Percentiles rank a stretch among this genome's conserved stretches.
Conservation (phyloP, 2,888 invertebrate species). For the Urechis unicinctus region DNA sequence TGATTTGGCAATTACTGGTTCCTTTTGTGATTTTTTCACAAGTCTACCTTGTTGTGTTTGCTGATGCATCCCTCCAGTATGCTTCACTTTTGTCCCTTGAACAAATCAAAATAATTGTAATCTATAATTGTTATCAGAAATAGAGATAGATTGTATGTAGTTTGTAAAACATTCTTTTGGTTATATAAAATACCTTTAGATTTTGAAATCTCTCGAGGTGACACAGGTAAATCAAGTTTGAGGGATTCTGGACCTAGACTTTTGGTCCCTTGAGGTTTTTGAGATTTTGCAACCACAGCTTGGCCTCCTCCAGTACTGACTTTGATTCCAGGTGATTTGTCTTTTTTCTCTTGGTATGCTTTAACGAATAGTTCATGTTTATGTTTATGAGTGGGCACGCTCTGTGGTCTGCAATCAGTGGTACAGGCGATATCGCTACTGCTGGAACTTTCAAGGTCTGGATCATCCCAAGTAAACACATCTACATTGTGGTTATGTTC, state of each 20-base stretch:
- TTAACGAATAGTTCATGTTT: conserved; percentile 4
- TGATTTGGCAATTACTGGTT: background rate
- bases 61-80: too few species aligned
- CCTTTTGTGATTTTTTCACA: too few species aligned
- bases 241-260: background rate
- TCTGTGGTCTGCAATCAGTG: background rate
- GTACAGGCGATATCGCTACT: background rate
- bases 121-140: too few species aligned
- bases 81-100: too few species aligned
- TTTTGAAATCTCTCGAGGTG: too few species aligned
- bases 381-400: conserved; percentile 1
- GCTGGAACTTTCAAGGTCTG: background rate
- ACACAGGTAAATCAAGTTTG: background rate
- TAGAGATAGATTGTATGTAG: too few species aligned
- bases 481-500: conserved; percentile 2
- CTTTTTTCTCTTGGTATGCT: background rate
- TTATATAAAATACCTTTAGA: too few species aligned
- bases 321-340: background rate
- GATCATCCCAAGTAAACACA: background rate
- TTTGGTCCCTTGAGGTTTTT: background rate
- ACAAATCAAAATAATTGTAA: too few species aligned
- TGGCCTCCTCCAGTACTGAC: background rate
- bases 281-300: background rate
- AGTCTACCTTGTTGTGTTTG: too few species aligned
- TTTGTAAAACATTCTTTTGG: too few species aligned